Base-by-base conservation (phyloP, 2,797 vertebrate genomes). In the Chloroceryle amazona region DNA sequence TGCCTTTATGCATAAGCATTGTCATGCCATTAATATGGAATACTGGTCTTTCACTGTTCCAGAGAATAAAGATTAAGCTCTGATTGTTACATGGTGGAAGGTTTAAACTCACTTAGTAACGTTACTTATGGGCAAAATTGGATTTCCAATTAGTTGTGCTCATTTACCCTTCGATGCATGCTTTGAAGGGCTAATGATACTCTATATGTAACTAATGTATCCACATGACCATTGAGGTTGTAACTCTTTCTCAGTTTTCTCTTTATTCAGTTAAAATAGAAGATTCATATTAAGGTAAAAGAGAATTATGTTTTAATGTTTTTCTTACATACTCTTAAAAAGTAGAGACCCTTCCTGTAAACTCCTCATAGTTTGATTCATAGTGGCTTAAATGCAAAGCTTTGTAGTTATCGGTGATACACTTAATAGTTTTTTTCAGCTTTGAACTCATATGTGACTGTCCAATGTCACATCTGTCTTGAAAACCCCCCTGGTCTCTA, bases 71-170 rank as follows among this genome's bases (percentile, higher is more conserved):
- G 87, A 93, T 96, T 96, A 93, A 74, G 47, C 74, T 86, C 75
- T 93, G 81, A 78, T 84, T 96, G 79, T 35, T 81, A 73, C 63
- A 44, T 91, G 87, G 42, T 61, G 31, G n/a, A 52, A 88, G 51
- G 39, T 89, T 93, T 74, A 97, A 95, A 95, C 67, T 81, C 90
- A 65, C 71, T 97, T 89, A 80, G 72, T 76, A 96, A 95, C 78
- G 68, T 97, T 89, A 94, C 85, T 96, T 97, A 95, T 86, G 73
- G 47, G 49, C 66, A 96, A 96, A 95, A 97, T 71, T 93, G 63
- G 91, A 97, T 93, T 97, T 95, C 84, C 87, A 96, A 75, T 97
- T 97, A 96, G 83, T 89, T 95, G 75, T 71, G 35, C 46, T 96
- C 85, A 86, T 86, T 92, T 95, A 87, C 62, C 55, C 90, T 91